A percentile compares a stretch with the other conserved stretches of the same genome.
These are phyloP conservation scores for Acanthornis magna DNA, from an alignment of 2,797 vertebrate species.

Conservation along the genomic window DNA sequence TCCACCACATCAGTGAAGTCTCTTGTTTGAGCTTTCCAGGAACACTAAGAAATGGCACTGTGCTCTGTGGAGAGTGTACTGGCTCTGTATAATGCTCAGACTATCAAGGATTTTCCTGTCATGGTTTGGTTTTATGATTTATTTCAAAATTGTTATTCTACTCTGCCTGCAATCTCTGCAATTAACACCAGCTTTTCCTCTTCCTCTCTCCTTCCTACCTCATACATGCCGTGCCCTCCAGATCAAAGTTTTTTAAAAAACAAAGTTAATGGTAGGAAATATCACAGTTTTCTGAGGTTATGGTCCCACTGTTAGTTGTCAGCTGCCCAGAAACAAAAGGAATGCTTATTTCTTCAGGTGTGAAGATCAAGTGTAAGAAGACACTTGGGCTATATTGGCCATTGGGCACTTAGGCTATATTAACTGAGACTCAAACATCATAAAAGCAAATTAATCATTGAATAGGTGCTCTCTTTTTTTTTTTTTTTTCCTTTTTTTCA, in stretches of 20 bases:
- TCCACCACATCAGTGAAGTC: neutral
- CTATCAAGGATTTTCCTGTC: constrained; percentile 54
- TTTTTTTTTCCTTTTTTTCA: neutral
- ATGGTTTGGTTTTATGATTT: constrained; percentile 31
- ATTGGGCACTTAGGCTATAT: neutral
- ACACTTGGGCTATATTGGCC: neutral
- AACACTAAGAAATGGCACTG: neutral
- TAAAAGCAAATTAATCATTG: neutral
- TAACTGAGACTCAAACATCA: neutral
- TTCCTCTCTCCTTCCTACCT: constrained; percentile 6
- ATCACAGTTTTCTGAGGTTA: neutral
- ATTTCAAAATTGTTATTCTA: constrained; percentile 39
- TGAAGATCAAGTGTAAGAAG: neutral
- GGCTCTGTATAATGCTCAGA: neutral
- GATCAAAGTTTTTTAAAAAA: constrained; percentile 12
- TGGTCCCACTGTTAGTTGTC: neutral
- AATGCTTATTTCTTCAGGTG: neutral
- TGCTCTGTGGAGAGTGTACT: neutral
- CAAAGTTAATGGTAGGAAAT: neutral
- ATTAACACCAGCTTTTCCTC: neutral
- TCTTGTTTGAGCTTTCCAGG: neutral
- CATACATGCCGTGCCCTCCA: neutral
- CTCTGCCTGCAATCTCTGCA: neutral
- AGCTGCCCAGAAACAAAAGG: neutral
- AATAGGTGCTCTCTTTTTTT: neutral